These are phyloP conservation scores for Callosobruchus maculatus DNA, from an alignment of 2,888 invertebrate species.

Conservation along the genomic window DNA sequence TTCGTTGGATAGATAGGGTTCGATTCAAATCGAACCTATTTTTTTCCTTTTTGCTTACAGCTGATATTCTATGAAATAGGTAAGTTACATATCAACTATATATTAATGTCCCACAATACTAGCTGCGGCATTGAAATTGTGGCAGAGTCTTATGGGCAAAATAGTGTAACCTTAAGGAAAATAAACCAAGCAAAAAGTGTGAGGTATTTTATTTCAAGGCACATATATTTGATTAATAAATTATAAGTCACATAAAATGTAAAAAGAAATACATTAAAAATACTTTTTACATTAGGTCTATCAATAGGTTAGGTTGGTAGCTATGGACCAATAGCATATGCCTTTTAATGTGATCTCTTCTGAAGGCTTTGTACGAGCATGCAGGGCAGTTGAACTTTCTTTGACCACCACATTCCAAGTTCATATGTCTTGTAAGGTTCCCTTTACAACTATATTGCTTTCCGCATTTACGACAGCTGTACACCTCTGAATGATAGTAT, in stretches of 20 bases:
- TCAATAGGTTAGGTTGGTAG: neutral
- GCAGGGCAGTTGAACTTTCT: slow-evolving; percentile 63
- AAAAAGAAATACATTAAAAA: neutral
- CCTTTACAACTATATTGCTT: slow-evolving; percentile 2
- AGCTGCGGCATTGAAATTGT: too few relatives aligned
- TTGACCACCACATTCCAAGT: slow-evolving; percentile 50
- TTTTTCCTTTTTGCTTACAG: too few relatives aligned
- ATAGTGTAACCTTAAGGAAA: too few relatives aligned
- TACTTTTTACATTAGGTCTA: neutral
- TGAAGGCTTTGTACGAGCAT: slow-evolving; percentile 61
- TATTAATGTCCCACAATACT: too few relatives aligned
- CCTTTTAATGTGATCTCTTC: slow-evolving; percentile 56
- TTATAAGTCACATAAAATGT: neutral
- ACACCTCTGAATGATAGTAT: slow-evolving; percentile 14
- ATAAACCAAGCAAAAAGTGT: neutral
- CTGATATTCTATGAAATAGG: too few relatives aligned
- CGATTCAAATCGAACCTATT: too few relatives aligned
- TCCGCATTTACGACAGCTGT: neutral
- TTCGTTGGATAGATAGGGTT: too few relatives aligned
- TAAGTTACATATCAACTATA: too few relatives aligned
- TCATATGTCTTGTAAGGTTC: slow-evolving; percentile 17
- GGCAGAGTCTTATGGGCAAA: too few relatives aligned
- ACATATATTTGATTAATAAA: neutral
- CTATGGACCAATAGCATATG: slow-evolving; percentile 14
- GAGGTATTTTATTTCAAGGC: neutral